Conservation (phyloP, 2,888 invertebrate species). For the Limenitis camilla region DNA sequence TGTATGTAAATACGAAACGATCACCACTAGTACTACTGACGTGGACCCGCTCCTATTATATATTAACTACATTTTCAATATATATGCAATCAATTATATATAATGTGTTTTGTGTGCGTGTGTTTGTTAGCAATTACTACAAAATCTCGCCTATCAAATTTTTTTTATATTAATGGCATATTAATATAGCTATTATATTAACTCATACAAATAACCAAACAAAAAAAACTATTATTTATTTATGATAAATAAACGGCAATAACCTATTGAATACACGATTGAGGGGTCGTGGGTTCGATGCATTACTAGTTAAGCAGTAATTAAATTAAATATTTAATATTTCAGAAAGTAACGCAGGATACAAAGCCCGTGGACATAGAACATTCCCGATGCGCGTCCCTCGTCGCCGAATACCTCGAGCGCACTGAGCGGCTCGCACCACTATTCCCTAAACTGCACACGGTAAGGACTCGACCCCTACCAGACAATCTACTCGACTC, state of each 20-base stretch:
- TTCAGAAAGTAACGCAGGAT: conserved; percentile 1
- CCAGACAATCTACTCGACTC: conserved; percentile 31
- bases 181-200: no score
- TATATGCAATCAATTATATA: background rate
- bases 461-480: conserved; percentile 29
- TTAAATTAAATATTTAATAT: background rate
- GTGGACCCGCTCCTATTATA: no score
- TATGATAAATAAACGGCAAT: no score
- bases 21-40: no score
- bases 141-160: background rate
- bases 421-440: conserved; percentile 53
- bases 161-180: no score
- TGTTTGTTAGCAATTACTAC: background rate
- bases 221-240: no score
- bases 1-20: no score
- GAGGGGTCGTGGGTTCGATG: no score
- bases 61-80: no score
- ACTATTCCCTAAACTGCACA: conserved; percentile 34
- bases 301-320: no score
- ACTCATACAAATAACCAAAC: no score
- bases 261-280: no score
- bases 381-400: conserved; percentile 14
- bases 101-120: conserved; percentile 1
- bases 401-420: conserved; percentile 56
- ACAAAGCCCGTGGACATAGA: background rate